phyloP scores from a whole-genome alignment of 2,113 vertebrate genomes.

The Ameiurus melas region DNA sequence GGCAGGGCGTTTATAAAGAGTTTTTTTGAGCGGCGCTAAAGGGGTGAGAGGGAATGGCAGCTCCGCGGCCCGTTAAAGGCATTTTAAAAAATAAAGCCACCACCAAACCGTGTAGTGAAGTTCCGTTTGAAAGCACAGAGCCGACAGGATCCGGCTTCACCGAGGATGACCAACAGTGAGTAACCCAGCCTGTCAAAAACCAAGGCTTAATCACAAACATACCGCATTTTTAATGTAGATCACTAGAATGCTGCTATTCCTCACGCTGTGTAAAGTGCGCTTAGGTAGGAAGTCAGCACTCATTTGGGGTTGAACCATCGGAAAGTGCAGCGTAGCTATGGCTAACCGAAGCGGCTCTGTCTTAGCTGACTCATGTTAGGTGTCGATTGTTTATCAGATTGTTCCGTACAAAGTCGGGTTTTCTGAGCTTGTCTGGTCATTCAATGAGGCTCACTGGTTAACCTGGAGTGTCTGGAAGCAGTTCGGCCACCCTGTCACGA shows the following conservation, averaged over 20 bases:
- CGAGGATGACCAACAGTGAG: slow-evolving; percentile 77
- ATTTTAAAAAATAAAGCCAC: slow-evolving; percentile 77
- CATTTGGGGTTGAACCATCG: slow-evolving; percentile 9
- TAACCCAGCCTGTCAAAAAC: slow-evolving; percentile 40
- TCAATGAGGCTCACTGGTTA: not conserved
- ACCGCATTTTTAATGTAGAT: not conserved
- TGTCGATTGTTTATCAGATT: not conserved
- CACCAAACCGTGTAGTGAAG: slow-evolving; percentile 58
- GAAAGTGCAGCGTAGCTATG: not conserved
- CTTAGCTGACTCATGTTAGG: slow-evolving; percentile 7
- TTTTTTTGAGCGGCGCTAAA: slow-evolving; percentile 5
- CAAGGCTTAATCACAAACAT: slow-evolving; percentile 46
- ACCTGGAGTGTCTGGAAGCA: not conserved
- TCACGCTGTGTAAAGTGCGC: not conserved
- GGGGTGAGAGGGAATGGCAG: slow-evolving; percentile 70
- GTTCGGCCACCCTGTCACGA: not conserved
- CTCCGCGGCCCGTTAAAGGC: slow-evolving; percentile 77
- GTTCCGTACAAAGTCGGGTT: not conserved
- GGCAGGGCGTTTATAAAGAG: not conserved
- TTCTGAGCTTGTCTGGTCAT: not conserved
- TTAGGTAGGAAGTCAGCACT: not conserved
- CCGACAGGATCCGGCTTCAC: slow-evolving; percentile 54
- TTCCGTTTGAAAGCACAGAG: slow-evolving; percentile 62
- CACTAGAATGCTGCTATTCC: not conserved
- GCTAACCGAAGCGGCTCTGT: not conserved